phyloP scores from a whole-genome alignment of 2,113 vertebrate species.

The Gymnocephalus cernua region DNA sequence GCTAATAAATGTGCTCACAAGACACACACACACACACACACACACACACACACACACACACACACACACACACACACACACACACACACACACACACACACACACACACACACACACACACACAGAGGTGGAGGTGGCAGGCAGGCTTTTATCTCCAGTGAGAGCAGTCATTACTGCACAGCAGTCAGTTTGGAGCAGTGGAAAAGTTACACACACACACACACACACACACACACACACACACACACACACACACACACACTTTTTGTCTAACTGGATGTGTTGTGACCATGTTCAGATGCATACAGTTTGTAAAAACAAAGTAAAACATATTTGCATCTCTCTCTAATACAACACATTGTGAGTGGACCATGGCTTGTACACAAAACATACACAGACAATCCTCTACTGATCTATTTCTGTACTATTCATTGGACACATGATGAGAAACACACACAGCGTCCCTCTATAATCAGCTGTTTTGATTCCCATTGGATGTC shows the following conservation, averaged over 20 bases:
- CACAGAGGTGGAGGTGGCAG: no score
- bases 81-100: no score
- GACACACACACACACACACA: constrained; percentile 24
- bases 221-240: constrained; percentile 4
- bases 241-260: not conserved
- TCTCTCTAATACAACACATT: not conserved
- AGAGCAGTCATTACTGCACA: no score
- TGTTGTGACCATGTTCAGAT: constrained; percentile 24
- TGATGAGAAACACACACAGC: not conserved
- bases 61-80: no score
- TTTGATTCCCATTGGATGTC: constrained; percentile 43
- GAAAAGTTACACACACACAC: not conserved
- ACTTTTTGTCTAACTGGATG: no score
- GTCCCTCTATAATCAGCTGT: constrained; percentile 45
- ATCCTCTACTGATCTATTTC: not conserved
- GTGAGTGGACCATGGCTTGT: not conserved
- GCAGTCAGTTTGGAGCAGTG: no score
- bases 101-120: no score
- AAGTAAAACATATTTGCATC: not conserved
- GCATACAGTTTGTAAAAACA: constrained; percentile 3
- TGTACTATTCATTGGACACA: not conserved
- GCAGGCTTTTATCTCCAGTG: no score
- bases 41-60: constrained; percentile 11
- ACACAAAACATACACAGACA: not conserved
- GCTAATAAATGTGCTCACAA: no score